Conservation (phyloP, 2,888 invertebrate species). For the Ischnura elegans region DNA sequence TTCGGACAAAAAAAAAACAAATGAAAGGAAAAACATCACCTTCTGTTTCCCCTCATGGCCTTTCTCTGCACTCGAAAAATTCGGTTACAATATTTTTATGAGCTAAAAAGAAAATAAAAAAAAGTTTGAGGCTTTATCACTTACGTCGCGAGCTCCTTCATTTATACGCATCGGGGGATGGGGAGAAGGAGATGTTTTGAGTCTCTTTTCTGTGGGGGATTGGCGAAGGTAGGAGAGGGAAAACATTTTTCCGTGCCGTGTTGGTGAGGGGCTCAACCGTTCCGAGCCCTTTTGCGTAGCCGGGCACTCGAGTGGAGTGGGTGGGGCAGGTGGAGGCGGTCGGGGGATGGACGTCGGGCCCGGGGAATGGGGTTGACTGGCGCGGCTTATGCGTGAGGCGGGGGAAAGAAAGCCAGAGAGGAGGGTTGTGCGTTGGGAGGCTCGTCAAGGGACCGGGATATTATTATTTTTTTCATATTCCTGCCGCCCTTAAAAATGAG, state of each 20-base stretch:
- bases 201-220: background rate
- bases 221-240: background rate
- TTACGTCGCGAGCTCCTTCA: constrained; percentile 56
- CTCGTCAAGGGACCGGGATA: constrained; percentile 30
- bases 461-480: constrained; percentile 5
- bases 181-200: background rate
- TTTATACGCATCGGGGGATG: constrained; percentile 1
- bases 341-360: too few relatives aligned
- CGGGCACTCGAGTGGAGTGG: background rate
- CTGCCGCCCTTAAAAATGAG: constrained; percentile 20
- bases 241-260: background rate
- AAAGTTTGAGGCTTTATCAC: constrained; percentile 64
- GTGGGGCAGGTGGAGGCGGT: background rate
- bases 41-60: constrained; percentile 14
- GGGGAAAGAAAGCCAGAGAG: background rate
- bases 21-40: too few relatives aligned
- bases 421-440: background rate
- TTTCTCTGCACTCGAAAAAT: constrained; percentile 44
- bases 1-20: too few relatives aligned
- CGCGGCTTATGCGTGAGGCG: background rate
- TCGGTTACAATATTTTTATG: constrained; percentile 35
- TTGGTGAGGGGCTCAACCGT: too few relatives aligned
- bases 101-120: constrained; percentile 38
- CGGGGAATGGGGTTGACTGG: too few relatives aligned
- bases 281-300: too few relatives aligned